Evolutionary conservation across 92 coral and sea anemone species (phyloP), one percentile per base, ranked within the genome.

Genomic region (Zoanthus sansibaricus): DNA sequence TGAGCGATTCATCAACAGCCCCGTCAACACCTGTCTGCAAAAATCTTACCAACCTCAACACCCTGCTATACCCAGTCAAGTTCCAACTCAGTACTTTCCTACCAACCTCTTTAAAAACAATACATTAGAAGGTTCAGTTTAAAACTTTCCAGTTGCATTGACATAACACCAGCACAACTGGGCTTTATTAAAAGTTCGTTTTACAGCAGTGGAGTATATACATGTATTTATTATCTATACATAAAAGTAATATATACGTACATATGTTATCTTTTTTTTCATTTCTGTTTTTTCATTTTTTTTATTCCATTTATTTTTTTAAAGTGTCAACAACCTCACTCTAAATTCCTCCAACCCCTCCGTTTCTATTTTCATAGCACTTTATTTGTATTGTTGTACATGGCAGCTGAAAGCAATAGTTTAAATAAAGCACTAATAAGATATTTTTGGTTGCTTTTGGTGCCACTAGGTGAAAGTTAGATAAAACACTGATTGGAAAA

Each of bases 161-260:
- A 71, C 75, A 71, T 70, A 31, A 70, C 75, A 30, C 48, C 46
- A 70, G 75, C 30, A 70, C 75, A 70, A 70, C 32, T 70, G 75
- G 75, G 75, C 13, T 42, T 70, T 70, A 70, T 70, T 42, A 70
- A 70, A 70, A 70, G 13, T 70, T 25, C 45, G 31, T 70, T 70
- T 42, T 31, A 8, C 75, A 9, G 52, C 52, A 48, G 52, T 9
- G 6, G 9, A 48, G 52, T 48, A 48, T 48, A 48, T 9, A 48
- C 52, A 48, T 48, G 6, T 48, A 48, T 48, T 48, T 5, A 48
- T 48, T 48, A 48, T 48, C 52, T 48, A 48, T 48, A 48, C 0
- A 5, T 48, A 48, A 48, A 5, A 9, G 6, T 48, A 9, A 48
- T 48, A 48, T 48, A 9, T 48, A 5, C 52, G 0, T 48, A 5